phyloP scores from a whole-genome alignment of 2,113 vertebrate genomes.

The Phaethornis superciliosus region DNA sequence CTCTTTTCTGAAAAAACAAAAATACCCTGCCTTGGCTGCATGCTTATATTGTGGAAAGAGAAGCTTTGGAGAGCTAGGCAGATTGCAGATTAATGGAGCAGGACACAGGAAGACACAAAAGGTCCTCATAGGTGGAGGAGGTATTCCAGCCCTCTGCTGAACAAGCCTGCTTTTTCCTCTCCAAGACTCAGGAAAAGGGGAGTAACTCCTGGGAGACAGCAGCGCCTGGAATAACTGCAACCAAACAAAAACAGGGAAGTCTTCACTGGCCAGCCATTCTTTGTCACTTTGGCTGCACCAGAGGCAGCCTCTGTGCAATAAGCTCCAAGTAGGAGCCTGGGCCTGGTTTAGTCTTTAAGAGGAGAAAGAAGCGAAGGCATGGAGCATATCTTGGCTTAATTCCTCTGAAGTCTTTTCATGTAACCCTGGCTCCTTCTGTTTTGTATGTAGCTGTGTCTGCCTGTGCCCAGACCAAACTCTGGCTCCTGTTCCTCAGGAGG shows the following conservation, averaged over 20 bases:
- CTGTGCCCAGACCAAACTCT: background rate
- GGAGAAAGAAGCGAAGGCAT: background rate
- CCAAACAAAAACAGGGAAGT: background rate
- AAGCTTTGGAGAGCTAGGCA: background rate
- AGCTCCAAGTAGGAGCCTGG: background rate
- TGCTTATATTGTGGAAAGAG: background rate
- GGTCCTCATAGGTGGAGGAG: background rate
- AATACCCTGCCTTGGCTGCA: background rate
- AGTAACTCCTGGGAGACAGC: background rate
- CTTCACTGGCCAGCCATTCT: background rate
- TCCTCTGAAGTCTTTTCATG: background rate
- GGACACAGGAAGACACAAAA: background rate
- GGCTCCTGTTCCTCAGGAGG: background rate
- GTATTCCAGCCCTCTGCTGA: background rate
- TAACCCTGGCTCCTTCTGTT: background rate
- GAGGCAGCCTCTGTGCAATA: background rate
- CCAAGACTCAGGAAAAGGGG: background rate
- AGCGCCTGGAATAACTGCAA: background rate
- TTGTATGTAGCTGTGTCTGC: background rate
- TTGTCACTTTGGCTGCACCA: background rate
- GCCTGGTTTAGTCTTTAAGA: background rate
- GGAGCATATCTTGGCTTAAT: background rate
- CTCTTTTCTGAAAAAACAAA: conserved; percentile 8
- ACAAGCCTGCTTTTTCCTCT: background rate
- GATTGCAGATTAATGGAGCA: background rate